Conservation (phyloP, 2,113 vertebrate species). For the Semnornis frantzii region DNA sequence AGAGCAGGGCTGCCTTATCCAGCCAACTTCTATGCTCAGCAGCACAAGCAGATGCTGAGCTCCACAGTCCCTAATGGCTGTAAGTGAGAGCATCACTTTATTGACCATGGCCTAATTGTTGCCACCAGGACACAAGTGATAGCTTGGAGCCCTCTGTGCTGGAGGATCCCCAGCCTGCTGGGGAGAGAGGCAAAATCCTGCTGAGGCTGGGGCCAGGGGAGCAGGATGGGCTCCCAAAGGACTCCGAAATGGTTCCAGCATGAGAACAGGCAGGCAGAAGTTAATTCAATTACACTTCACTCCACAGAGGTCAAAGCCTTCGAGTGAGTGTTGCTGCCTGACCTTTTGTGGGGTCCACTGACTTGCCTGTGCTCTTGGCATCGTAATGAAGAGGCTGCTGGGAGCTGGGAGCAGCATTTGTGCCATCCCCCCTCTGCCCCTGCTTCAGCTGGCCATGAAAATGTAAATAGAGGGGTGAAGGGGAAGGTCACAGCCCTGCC, state of each 20-base stretch:
- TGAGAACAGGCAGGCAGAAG: background rate
- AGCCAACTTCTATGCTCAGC: conserved; percentile 59
- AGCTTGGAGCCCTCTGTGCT: background rate
- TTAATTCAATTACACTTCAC: conserved; percentile 44
- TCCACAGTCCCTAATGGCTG: conserved; percentile 51
- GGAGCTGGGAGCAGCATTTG: background rate
- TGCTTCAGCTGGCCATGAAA: accelerated
- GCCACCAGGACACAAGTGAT: conserved; percentile 4
- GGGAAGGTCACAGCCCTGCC: accelerated
- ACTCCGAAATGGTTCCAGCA: background rate
- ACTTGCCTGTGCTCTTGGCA: background rate
- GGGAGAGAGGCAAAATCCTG: background rate
- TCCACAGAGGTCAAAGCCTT: background rate
- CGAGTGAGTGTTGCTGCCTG: accelerated
- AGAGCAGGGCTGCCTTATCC: conserved; percentile 43
- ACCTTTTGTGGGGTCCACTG: background rate
- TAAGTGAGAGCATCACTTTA: conserved; percentile 61
- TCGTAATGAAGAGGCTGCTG: background rate
- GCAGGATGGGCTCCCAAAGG: background rate
- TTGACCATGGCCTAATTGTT: conserved; percentile 65
- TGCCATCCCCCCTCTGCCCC: background rate
- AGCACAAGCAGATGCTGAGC: conserved; percentile 51
- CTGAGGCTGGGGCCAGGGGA: background rate
- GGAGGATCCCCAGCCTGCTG: background rate
- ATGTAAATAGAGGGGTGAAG: background rate